Conservation (phyloP, 2,797 vertebrate genomes). For the Sebastes umbrosus region DNA sequence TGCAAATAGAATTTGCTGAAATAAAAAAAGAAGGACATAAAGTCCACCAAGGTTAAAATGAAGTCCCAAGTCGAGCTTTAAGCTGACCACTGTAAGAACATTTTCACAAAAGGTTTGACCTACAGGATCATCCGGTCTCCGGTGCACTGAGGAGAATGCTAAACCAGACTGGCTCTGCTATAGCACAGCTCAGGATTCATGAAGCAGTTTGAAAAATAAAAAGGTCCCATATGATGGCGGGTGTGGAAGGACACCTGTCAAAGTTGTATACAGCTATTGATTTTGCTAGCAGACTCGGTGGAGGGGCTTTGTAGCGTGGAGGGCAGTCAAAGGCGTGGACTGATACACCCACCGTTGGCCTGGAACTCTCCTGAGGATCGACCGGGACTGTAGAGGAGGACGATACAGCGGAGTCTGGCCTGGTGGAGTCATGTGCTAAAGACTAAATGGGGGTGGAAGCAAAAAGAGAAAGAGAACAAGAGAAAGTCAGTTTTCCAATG, state of each 20-base stretch:
- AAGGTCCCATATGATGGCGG: conserved; percentile 37
- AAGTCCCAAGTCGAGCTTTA: neutral
- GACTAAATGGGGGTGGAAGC: conserved; percentile 13
- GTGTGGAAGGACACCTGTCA: conserved; percentile 63
- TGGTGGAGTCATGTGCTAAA: neutral
- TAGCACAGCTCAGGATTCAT: conserved; percentile 5
- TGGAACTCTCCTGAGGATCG: conserved; percentile 32
- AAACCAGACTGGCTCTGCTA: conserved; percentile 13
- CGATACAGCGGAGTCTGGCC: neutral
- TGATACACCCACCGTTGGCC: conserved; percentile 24
- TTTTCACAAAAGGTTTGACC: conserved; percentile 30
- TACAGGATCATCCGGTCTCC: conserved; percentile 10
- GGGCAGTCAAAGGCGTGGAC: conserved; percentile 63
- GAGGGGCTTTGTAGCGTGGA: conserved; percentile 57
- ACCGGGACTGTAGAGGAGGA: conserved; percentile 18
- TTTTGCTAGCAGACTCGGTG: conserved; percentile 48
- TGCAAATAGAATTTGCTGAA: neutral
- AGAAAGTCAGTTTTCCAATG: neutral
- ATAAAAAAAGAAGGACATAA: neutral
- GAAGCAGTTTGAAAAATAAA: neutral
- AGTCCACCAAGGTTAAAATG: neutral
- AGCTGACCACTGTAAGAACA: neutral
- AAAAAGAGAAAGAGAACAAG: neutral
- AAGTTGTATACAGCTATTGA: conserved; percentile 64
- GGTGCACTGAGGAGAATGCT: conserved; percentile 26